Conservation (phyloP, 2,113 vertebrate genomes). For the Ovis aries region ARS-UI_Ramb_v3.0 NC_056077.1:31652501-31653000, state of each 20-base stretch:
- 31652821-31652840: neutral
- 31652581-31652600: neutral
- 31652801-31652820: neutral
- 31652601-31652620: neutral
- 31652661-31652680: neutral
- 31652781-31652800: neutral
- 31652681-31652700: neutral
- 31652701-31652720: neutral
- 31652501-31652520: neutral
- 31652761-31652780: neutral
- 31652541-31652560: neutral
- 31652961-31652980: neutral
- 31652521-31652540: neutral
- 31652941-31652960: too few relatives aligned
- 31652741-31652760: neutral
- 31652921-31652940: too few relatives aligned
- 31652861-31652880: accelerated
- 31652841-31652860: neutral
- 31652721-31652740: neutral
- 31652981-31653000: slow-evolving; percentile 7
- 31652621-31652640: neutral
- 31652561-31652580: neutral
- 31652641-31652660: neutral
- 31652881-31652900: neutral
- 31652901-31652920: too few relatives aligned